Base-by-base conservation (phyloP, 64 coral and sea anemone species). In the Pocillopora verrucosa region DNA sequence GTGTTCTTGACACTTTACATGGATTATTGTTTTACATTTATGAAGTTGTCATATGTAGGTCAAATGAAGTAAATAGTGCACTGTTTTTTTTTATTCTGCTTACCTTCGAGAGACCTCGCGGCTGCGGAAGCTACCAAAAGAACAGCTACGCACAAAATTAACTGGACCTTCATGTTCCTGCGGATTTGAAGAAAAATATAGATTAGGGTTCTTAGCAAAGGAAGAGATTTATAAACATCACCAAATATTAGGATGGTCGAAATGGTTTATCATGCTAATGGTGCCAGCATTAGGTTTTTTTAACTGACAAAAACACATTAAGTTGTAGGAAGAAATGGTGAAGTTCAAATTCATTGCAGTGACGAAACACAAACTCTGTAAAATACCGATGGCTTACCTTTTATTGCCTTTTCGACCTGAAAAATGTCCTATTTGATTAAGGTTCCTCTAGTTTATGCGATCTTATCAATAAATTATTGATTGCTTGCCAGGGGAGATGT, bases 71-170 rank as follows among this genome's bases (percentile, higher is more conserved):
- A 51, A 51, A 51, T 51, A 51, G 41, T 7, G 41, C 41, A 51
- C 41, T 4, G 41, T 51, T 51, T 51, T 51, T 51, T 51, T 51
- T 51, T 0, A 3, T 51, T 51, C 41, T 51, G 41, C 82, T 37
- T 58, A 85, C 82, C 82, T 20, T 85, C 64, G 16, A 85, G 38
- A 20, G 82, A 70, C 64, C 82, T 37, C 6, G 82, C 20, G 37
- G 82, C 82, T 37, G 68, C 82, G 24, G 38, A 85, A 11, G 82
- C 82, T 41, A 85, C 22, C 56, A 85, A 85, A 2, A 73, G 12
- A 72, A 72, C 65, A 6, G 82, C 65, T 4, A 85, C 3, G 57
- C 65, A 85, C 22, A 85, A 38, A 58, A 85, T 41, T 38, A 85
- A 20, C 1, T 85, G 65, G 64, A 72, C 57, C 30, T 72, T 85